Conservation (phyloP, 2,888 invertebrate genomes). For the Meiosimyza decipiens region DNA sequence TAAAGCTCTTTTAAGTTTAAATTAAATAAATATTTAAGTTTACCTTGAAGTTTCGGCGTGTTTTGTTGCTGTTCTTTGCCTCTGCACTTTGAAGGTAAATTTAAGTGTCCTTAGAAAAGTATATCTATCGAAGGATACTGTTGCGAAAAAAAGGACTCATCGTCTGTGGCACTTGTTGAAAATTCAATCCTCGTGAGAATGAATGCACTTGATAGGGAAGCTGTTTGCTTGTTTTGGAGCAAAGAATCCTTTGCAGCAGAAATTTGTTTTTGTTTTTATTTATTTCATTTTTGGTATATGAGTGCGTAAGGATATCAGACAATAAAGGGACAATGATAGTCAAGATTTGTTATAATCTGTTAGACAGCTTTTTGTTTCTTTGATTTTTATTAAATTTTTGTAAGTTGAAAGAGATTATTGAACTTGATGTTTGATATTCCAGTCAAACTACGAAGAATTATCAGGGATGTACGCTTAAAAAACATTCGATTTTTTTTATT, state of each 20-base stretch:
- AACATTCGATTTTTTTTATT: no score
- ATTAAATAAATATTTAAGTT: slow-evolving; percentile 47
- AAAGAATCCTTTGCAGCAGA: not conserved
- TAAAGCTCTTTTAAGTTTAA: slow-evolving; percentile 39
- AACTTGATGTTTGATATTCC: no score
- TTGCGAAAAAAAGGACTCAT: slow-evolving; percentile 29
- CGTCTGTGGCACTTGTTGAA: slow-evolving; percentile 54
- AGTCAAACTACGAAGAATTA: no score
- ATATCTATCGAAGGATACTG: slow-evolving; percentile 36
- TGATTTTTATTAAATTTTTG: not conserved
- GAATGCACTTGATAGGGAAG: slow-evolving; percentile 54
- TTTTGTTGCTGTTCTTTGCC: not conserved
- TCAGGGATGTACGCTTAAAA: no score
- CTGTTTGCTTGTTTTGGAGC: slow-evolving; percentile 27
- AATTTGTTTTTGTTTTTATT: slow-evolving; percentile 9
- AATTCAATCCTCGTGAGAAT: slow-evolving; percentile 65
- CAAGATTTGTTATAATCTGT: slow-evolving; percentile 30
- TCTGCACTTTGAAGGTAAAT: not conserved
- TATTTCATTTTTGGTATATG: slow-evolving; percentile 5
- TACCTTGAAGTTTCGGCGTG: slow-evolving; percentile 22
- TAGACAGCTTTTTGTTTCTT: slow-evolving; percentile 19
- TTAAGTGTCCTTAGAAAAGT: slow-evolving; percentile 32
- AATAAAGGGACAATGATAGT: slow-evolving; percentile 16
- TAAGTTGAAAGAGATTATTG: no score
- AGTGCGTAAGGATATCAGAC: slow-evolving; percentile 8